Conservation (phyloP, 2,797 vertebrate genomes). For the Molossus alvarezi region DNA sequence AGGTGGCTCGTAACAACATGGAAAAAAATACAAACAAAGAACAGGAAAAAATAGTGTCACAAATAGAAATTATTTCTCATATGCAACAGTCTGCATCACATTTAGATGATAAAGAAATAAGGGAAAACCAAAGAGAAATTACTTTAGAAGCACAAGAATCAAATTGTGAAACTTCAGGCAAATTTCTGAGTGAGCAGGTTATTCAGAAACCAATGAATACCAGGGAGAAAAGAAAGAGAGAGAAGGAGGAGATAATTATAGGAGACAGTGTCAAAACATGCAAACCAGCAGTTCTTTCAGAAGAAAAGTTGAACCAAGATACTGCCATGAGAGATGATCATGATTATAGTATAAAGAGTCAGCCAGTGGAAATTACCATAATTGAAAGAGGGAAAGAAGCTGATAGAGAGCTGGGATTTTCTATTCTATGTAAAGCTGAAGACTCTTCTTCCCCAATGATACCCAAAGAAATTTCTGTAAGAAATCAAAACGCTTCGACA, state of each 20-base stretch:
- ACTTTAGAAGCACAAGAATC: conserved; percentile 60
- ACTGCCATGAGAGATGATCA: background rate
- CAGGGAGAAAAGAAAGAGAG: conserved; percentile 14
- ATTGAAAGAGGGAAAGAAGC: conserved; percentile 50
- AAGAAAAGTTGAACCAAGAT: conserved; percentile 65
- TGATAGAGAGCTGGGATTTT: background rate
- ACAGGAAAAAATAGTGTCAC: conserved; percentile 69
- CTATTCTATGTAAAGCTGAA: conserved; percentile 57
- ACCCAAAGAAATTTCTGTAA: conserved; percentile 42
- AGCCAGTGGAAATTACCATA: background rate
- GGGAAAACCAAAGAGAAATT: conserved; percentile 54
- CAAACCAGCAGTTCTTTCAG: conserved; percentile 44
- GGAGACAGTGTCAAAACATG: background rate
- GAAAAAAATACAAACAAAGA: conserved; percentile 80
- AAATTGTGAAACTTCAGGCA: conserved; percentile 36
- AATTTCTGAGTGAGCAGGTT: background rate
- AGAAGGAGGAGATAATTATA: background rate
- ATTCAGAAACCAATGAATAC: background rate
- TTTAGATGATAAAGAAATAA: conserved; percentile 71
- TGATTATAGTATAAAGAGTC: background rate
- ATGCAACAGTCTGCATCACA: conserved; percentile 52
- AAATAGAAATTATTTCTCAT: conserved; percentile 38
- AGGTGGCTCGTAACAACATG: conserved; percentile 47
- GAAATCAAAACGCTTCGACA: conserved; percentile 66
- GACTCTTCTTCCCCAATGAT: conserved; percentile 49